Percentiles rank a stretch among this genome's conserved stretches.
phyloP scores from a whole-genome alignment of 2,888 invertebrate genomes.

The Rugalucina vietnamica region DNA sequence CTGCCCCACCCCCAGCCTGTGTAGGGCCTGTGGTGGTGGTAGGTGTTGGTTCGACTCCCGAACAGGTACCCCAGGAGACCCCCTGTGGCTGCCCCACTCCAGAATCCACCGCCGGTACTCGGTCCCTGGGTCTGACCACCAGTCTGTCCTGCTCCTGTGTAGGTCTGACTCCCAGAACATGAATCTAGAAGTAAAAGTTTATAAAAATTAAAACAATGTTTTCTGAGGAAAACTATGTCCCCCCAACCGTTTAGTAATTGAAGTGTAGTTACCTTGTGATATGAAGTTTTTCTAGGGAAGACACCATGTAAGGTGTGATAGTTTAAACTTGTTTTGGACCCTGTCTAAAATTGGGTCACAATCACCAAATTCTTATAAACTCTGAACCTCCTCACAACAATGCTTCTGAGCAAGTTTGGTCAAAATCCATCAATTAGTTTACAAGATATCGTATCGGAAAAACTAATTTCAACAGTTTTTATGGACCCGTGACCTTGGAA shows the following conservation, averaged over 20 bases:
- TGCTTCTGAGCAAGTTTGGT: too few species aligned
- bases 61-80: slow-evolving; percentile 77
- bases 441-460: too few species aligned
- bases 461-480: too few species aligned
- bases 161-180: slow-evolving; percentile 42
- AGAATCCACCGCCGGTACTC: slow-evolving; percentile 70
- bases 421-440: too few species aligned
- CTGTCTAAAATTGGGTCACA: too few species aligned
- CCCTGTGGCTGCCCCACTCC: slow-evolving; percentile 78
- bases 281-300: too few species aligned
- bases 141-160: slow-evolving; percentile 23
- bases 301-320: too few species aligned
- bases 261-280: too few species aligned
- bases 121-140: slow-evolving; percentile 43
- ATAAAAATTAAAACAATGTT: not conserved
- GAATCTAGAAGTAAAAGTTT: slow-evolving; percentile 37
- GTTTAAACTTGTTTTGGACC: too few species aligned
- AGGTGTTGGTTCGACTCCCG: slow-evolving; percentile 61
- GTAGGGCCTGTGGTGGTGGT: slow-evolving; percentile 41
- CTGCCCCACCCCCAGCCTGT: slow-evolving; percentile 57
- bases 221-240: not conserved
- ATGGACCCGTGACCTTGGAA: too few species aligned
- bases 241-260: not conserved
- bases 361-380: too few species aligned
- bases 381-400: too few species aligned